These are phyloP conservation scores for Pampus argenteus DNA, from an alignment of 2,797 vertebrate genomes.

Conservation along the genomic window DNA sequence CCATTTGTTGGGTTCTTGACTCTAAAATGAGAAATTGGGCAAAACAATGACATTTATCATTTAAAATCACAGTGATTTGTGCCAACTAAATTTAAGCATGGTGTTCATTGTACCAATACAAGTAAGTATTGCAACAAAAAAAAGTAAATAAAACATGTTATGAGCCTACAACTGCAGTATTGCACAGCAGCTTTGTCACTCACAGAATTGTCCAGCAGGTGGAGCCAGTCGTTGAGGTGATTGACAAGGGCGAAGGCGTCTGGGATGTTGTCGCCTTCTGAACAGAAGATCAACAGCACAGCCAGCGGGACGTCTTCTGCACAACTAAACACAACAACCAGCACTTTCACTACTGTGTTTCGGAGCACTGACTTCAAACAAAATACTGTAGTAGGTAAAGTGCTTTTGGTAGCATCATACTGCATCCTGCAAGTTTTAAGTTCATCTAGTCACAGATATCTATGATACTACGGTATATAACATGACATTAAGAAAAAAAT, in stretches of 20 bases:
- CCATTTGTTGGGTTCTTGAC: conserved; percentile 83
- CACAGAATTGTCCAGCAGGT: conserved; percentile 88
- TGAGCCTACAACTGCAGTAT: neutral
- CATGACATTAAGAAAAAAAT: neutral
- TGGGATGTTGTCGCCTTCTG: conserved; percentile 98
- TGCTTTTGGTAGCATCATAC: neutral
- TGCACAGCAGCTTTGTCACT: conserved; percentile 66
- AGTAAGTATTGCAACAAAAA: neutral
- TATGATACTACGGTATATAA: neutral
- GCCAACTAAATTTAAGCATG: too few species aligned
- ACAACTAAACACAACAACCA: conserved; percentile 59
- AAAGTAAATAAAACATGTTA: neutral
- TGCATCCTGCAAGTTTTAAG: neutral
- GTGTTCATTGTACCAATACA: too few species aligned
- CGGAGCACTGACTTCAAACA: neutral
- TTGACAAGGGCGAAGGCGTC: conserved; percentile 91
- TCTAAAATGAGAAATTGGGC: conserved; percentile 57
- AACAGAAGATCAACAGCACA: conserved; percentile 94
- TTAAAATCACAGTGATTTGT: neutral
- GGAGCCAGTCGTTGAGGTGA: conserved; percentile 94
- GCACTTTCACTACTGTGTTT: neutral
- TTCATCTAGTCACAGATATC: neutral
- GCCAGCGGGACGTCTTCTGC: conserved; percentile 88
- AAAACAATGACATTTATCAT: neutral
- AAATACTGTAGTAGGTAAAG: neutral